Evolutionary conservation across 2,797 vertebrate species (phyloP).

Genomic region (Chromis chromis): DNA sequence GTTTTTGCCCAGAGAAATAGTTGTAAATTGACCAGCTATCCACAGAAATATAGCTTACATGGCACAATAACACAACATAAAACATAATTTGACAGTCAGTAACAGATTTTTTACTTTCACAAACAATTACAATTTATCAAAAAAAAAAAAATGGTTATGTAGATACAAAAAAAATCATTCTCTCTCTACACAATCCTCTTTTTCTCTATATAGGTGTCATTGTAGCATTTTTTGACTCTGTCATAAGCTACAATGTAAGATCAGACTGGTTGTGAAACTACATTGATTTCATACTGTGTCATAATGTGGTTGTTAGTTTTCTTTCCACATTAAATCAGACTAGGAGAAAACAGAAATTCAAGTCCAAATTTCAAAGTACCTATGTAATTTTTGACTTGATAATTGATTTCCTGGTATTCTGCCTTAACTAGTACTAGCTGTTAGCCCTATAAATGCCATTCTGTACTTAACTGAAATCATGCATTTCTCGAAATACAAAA

Average conservation of each 20-base stretch:
- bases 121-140: background rate
- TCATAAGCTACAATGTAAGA: conserved; percentile 16
- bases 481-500: no score
- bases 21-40: background rate
- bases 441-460: background rate
- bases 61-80: background rate
- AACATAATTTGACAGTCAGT: background rate
- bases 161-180: background rate
- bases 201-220: background rate
- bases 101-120: background rate
- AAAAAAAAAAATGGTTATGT: background rate
- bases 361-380: background rate
- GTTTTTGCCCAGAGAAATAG: background rate
- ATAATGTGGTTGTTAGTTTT: background rate
- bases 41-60: background rate
- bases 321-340: background rate
- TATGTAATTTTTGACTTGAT: background rate
- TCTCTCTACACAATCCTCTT: background rate
- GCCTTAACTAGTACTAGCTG: background rate
- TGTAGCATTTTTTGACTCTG: background rate
- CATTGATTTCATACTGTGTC: background rate
- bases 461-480: background rate
- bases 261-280: conserved; percentile 14
- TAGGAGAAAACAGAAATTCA: background rate
- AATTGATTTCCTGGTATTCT: background rate